Conservation (phyloP, 1,140 invertebrate species). For the Heliconius congener region DNA sequence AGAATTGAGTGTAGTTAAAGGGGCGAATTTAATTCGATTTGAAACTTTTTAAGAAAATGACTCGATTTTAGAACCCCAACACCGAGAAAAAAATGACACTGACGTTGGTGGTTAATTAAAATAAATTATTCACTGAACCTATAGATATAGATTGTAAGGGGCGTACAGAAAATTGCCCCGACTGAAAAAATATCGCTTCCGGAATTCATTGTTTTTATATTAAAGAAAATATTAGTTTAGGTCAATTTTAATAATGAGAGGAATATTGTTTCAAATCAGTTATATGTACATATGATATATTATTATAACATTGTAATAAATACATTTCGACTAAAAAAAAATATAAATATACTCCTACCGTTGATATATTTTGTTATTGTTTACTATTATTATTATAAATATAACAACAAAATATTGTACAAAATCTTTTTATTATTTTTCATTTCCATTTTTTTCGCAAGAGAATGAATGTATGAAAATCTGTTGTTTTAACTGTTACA, state of each 20-base stretch:
- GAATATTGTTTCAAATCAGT: not conserved
- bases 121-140: constrained; percentile 69
- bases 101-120: constrained; percentile 73
- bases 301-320: too few relatives aligned
- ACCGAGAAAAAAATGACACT: constrained; percentile 67
- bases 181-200: not conserved
- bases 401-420: too few relatives aligned
- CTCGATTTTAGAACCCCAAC: constrained; percentile 62
- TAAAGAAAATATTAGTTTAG: not conserved
- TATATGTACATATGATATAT: too few relatives aligned
- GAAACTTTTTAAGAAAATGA: constrained; percentile 77
- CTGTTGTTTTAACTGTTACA: too few relatives aligned
- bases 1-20: constrained; percentile 79
- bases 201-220: not conserved
- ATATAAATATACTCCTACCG: too few relatives aligned
- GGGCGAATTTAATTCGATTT: constrained; percentile 79
- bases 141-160: constrained; percentile 37
- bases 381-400: too few relatives aligned
- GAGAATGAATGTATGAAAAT: too few relatives aligned
- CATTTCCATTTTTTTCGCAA: too few relatives aligned
- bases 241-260: not conserved
- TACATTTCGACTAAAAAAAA: too few relatives aligned
- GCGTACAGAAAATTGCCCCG: constrained; percentile 24
- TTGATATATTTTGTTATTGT: too few relatives aligned
- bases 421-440: too few relatives aligned